Evolutionary conservation across 2,797 vertebrate species (phyloP), one percentile per base, ranked within the genome.

Genomic region (Spea hammondii): DNA sequence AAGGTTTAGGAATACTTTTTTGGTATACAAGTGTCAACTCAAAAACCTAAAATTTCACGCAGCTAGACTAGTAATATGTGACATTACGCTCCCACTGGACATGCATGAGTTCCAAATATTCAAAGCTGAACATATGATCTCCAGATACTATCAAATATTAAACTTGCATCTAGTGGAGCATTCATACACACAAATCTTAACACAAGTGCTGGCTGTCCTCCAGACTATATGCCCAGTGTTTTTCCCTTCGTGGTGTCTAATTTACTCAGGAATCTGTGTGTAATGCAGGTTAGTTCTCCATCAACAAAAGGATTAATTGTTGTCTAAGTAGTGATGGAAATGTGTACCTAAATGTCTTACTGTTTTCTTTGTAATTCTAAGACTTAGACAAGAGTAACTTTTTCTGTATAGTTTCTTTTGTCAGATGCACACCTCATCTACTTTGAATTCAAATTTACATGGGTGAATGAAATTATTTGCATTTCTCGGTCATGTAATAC

Each of bases 291-390:
- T 74, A 75, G 49, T 69, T 72, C 69, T 77, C 79, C 53, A 72
- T 81, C 79, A 81, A 65, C 79, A 72, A 47, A 14, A 68, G 68
- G 74, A 81, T 81, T 81, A 77, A 68, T 77, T 72, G 67, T 76
- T 76, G 32, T 76, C 46, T 44, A 81, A 81, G 65, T 49, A 81
- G 54, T 81, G 79, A 77, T 55, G 77, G 79, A 81, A 71, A 72
- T 81, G 45, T 73, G 70, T 68, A 81, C 47, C n/a, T 45, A 59
- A 73, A 77, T 81, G 64, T 72, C 44, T 46, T 53, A 62, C 17
- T 81, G 70, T 73, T 81, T 77, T 67, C 49, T 72, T 81, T 81
- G 47, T 59, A 70, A 77, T 81, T 77, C 72, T 55, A 48, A 69
- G 76, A 64, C 51, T 13, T 45, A 72, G 32, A 69, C 74, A 81